A percentile compares a stretch with the other conserved stretches of the same genome.
Conservation (phyloP, 2,888 invertebrate genomes). For the Orthosia incerta region DNA sequence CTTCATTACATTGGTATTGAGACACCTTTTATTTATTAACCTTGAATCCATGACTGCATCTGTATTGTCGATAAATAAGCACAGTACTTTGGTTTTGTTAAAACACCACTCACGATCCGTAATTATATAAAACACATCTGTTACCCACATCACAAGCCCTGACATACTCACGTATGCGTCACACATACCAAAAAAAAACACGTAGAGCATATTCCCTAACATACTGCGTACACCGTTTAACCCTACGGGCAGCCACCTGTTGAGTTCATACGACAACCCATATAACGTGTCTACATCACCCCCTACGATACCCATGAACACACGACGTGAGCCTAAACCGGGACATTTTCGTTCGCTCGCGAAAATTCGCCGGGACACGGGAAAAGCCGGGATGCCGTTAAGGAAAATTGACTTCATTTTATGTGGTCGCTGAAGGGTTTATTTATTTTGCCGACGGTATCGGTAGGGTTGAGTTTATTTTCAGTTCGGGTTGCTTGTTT, state of each 20-base stretch:
- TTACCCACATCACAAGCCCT: too few species aligned
- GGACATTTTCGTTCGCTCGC: slow-evolving; percentile 64
- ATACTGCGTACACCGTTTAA: slow-evolving; percentile 80
- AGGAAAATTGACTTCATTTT: slow-evolving; percentile 87
- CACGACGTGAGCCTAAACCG: slow-evolving; percentile 64
- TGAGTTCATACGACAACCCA: slow-evolving; percentile 85
- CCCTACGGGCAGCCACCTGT: slow-evolving; percentile 90
- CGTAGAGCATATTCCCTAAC: slow-evolving; percentile 75
- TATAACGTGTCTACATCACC: slow-evolving; percentile 72
- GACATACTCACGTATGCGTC: neutral
- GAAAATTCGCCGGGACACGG: slow-evolving; percentile 72
- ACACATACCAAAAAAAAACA: slow-evolving; percentile 14
- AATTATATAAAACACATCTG: too few species aligned
- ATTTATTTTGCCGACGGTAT: slow-evolving; percentile 79
- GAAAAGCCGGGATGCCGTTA: slow-evolving; percentile 71
- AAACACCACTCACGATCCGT: too few species aligned
- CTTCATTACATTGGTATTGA: neutral
- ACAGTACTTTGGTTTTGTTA: neutral
- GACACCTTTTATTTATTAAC: neutral
- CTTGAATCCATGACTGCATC: neutral
- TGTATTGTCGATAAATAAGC: neutral
- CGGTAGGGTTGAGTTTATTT: slow-evolving; percentile 71
- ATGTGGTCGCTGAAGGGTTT: slow-evolving; percentile 78
- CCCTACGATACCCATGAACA: slow-evolving; percentile 75
- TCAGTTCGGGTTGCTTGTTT: slow-evolving; percentile 34